Evolutionary conservation across 2,888 invertebrate genomes (phyloP).

Genomic region (Cordilura impudica): DNA sequence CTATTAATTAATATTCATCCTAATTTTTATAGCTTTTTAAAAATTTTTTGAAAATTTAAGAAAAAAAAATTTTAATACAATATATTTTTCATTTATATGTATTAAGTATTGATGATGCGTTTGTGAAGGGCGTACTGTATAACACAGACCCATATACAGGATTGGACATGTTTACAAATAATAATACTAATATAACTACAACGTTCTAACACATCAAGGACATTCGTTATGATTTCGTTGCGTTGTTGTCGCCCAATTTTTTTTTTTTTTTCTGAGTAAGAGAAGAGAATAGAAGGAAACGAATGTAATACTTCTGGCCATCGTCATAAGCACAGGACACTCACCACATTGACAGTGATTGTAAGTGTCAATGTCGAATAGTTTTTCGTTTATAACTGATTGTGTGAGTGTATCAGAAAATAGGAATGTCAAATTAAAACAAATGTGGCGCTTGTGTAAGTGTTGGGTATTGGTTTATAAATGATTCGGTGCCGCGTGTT

Average conservation of each 20-base stretch:
- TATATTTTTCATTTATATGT: too few species aligned
- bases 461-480: background rate
- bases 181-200: slow-evolving; percentile 19
- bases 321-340: background rate
- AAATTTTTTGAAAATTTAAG: too few species aligned
- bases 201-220: slow-evolving; percentile 49
- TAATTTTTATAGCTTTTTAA: too few species aligned
- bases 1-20: too few species aligned
- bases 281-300: background rate
- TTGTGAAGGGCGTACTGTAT: background rate
- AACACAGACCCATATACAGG: slow-evolving; percentile 5
- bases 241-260: background rate
- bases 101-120: too few species aligned
- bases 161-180: slow-evolving; percentile 22
- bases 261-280: background rate
- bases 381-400: background rate
- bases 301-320: background rate
- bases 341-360: slow-evolving; percentile 27
- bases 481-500: background rate
- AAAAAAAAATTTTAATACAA: too few species aligned
- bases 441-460: too few species aligned
- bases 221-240: slow-evolving; percentile 37
- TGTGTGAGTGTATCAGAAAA: background rate
- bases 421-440: background rate
- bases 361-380: slow-evolving; percentile 39